These are phyloP conservation scores for Cryptotis parvus DNA, from an alignment of 2,113 vertebrate genomes.

Conservation along the genomic window DNA sequence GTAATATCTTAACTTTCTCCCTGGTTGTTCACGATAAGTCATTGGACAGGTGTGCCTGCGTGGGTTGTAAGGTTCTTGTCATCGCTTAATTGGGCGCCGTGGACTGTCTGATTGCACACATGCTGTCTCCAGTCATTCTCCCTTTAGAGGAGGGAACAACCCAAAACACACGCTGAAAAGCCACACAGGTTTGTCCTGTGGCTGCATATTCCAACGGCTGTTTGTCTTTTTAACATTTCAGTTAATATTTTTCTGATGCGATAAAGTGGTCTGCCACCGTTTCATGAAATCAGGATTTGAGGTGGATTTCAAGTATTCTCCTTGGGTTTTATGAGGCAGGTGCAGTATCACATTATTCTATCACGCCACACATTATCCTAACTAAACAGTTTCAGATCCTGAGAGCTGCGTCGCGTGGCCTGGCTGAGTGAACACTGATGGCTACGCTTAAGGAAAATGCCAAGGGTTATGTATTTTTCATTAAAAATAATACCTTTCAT, in stretches of 20 bases:
- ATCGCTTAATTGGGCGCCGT: neutral
- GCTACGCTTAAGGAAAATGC: constrained; percentile 54
- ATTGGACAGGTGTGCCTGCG: neutral
- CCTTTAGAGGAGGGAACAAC: neutral
- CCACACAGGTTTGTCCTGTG: neutral
- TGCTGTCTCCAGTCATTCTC: neutral
- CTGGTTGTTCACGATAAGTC: neutral
- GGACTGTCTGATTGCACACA: neutral
- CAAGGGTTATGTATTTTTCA: constrained; percentile 63
- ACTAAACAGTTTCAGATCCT: constrained; percentile 42
- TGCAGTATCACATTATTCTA: constrained; percentile 29
- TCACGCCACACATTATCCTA: constrained; percentile 50
- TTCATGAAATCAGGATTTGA: constrained; percentile 54
- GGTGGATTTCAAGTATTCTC: constrained; percentile 54
- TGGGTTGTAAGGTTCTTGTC: neutral
- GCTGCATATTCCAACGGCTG: neutral
- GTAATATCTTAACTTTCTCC: neutral
- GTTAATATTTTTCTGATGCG: constrained; percentile 56
- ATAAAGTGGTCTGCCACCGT: constrained; percentile 6
- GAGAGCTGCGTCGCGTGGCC: neutral
- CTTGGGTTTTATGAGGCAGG: constrained; percentile 42
- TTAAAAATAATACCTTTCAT: constrained; percentile 16
- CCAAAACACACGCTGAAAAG: constrained; percentile 1
- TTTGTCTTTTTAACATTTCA: constrained; percentile 49
- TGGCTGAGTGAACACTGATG: constrained; percentile 58